Percentiles rank a stretch among this genome's conserved stretches.
phyloP scores from a whole-genome alignment of 2,888 invertebrate genomes.

The Pyrgus malvae region DNA sequence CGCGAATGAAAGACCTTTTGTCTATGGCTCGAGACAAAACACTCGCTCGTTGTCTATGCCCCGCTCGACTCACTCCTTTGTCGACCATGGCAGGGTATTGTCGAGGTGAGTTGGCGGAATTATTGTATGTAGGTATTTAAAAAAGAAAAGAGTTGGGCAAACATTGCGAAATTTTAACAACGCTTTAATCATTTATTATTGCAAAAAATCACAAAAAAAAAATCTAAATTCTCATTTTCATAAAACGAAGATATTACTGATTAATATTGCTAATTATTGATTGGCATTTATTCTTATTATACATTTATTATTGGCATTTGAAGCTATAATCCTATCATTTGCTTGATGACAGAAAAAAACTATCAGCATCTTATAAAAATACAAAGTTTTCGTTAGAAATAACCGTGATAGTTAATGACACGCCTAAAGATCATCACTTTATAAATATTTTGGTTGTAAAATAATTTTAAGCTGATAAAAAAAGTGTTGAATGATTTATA shows the following conservation, averaged over 20 bases:
- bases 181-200: constrained; percentile 27
- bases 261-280: constrained; percentile 6
- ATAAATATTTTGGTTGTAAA: constrained; percentile 6
- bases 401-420: constrained; percentile 11
- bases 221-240: not conserved
- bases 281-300: constrained; percentile 3
- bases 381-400: not conserved
- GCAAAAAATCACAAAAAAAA: too few species aligned
- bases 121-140: constrained; percentile 61
- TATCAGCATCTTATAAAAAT: not conserved
- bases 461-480: too few species aligned
- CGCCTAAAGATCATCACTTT: constrained; percentile 27
- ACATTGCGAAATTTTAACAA: constrained; percentile 66
- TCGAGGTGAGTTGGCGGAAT: constrained; percentile 62
- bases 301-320: too few species aligned
- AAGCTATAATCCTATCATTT: constrained; percentile 13
- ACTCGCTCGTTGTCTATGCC: constrained; percentile 70
- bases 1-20: constrained; percentile 75
- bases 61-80: constrained; percentile 65
- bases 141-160: constrained; percentile 56
- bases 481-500: too few species aligned
- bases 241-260: not conserved
- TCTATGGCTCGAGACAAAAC: constrained; percentile 73
- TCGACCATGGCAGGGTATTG: constrained; percentile 62
- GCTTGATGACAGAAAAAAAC: too few species aligned